Percentiles rank a stretch among this genome's conserved stretches.
Evolutionary conservation across 2,888 invertebrate genomes (phyloP).

Genomic region (Odontocolon sp.): DNA sequence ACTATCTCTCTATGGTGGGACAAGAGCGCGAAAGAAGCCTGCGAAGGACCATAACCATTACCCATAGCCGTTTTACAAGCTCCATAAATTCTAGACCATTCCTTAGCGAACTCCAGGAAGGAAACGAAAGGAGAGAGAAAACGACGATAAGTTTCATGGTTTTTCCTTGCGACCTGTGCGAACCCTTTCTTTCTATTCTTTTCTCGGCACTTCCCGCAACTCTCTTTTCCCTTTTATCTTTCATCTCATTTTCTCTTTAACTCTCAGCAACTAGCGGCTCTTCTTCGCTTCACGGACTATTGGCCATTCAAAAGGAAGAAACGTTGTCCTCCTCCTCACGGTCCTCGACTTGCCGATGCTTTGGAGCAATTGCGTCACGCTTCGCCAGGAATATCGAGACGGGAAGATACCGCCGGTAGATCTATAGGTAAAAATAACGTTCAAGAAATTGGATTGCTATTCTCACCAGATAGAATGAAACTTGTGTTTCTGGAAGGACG

Average conservation of each 20-base stretch:
- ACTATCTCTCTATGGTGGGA: background rate
- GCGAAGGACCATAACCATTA: slow-evolving; percentile 35
- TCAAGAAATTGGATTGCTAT: too few relatives aligned
- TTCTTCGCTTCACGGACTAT: slow-evolving; percentile 20
- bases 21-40: background rate
- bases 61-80: slow-evolving; percentile 40
- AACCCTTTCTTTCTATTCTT: slow-evolving; percentile 37
- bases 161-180: slow-evolving; percentile 28
- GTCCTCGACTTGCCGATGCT: slow-evolving; percentile 11
- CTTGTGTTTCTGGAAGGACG: background rate
- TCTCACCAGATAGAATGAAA: background rate
- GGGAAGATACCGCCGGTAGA: background rate
- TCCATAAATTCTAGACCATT: slow-evolving; percentile 25
- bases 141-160: slow-evolving; percentile 26
- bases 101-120: background rate
- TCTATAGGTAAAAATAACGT: background rate
- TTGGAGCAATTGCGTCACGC: slow-evolving; percentile 17
- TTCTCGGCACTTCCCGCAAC: slow-evolving; percentile 2
- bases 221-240: background rate
- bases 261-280: slow-evolving; percentile 6
- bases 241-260: slow-evolving; percentile 6
- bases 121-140: background rate
- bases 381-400: slow-evolving; percentile 4
- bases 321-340: slow-evolving; percentile 64
- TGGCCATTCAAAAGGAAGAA: slow-evolving; percentile 13